Conservation (phyloP, 1,140 invertebrate species). For the Paraescarpia echinospica region DNA sequence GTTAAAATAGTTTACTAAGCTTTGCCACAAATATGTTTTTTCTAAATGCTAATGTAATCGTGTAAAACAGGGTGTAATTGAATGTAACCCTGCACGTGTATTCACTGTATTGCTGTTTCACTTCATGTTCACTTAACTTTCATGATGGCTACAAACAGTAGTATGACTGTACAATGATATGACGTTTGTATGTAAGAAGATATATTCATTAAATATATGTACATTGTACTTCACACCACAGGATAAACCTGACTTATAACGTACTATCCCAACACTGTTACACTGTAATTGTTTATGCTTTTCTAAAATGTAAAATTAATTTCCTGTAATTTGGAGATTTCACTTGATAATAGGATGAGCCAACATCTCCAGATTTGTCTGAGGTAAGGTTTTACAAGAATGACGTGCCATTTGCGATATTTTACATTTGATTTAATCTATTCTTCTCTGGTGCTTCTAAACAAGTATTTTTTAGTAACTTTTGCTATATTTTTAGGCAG, state of each 20-base stretch:
- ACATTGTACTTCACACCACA: too few species aligned
- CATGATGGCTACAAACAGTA: background rate
- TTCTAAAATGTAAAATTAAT: background rate
- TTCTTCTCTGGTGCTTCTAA: background rate
- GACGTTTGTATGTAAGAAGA: background rate
- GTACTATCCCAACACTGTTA: background rate
- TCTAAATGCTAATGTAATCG: too few species aligned
- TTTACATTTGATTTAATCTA: background rate
- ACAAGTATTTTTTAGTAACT: background rate
- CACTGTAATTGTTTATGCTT: slow-evolving; percentile 10
- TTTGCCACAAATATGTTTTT: too few species aligned
- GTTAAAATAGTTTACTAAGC: too few species aligned
- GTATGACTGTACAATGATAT: background rate
- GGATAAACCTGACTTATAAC: background rate
- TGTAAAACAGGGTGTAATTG: background rate
- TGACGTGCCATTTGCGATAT: background rate
- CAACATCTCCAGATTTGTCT: slow-evolving; percentile 10
- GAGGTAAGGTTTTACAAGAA: background rate
- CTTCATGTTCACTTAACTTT: background rate
- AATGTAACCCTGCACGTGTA: background rate
- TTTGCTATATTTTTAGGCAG: background rate
- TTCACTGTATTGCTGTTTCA: background rate
- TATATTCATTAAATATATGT: too few species aligned
- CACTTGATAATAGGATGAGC: background rate
- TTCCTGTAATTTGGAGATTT: background rate